Conservation (phyloP, 2,888 invertebrate species). For the Sphinx pinastri region DNA sequence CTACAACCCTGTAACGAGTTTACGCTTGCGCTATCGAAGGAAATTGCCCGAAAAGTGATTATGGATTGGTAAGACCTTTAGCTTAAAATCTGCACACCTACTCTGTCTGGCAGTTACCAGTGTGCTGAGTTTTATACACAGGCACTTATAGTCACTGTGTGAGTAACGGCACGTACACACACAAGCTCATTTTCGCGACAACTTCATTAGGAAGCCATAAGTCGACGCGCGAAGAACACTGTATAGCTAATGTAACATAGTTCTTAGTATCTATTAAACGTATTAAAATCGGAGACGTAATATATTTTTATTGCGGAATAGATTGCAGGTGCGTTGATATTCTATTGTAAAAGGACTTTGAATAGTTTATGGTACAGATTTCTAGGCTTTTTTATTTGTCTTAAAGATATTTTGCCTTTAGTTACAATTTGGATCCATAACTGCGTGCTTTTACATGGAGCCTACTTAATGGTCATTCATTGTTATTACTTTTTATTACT, state of each 20-base stretch:
- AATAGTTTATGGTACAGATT: too few relatives aligned
- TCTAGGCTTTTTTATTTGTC: too few relatives aligned
- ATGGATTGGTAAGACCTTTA: slow-evolving; percentile 71
- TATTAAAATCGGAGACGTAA: not conserved
- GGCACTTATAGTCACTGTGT: slow-evolving; percentile 17
- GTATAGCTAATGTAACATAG: not conserved
- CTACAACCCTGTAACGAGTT: slow-evolving; percentile 57
- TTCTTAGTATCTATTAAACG: not conserved
- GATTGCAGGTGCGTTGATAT: not conserved
- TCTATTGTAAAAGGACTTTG: too few relatives aligned
- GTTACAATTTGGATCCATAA: too few relatives aligned
- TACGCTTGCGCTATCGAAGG: slow-evolving; percentile 65
- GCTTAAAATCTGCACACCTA: slow-evolving; percentile 60
- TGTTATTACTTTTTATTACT: too few relatives aligned
- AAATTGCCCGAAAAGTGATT: slow-evolving; percentile 77
- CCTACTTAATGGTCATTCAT: too few relatives aligned
- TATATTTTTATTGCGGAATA: not conserved
- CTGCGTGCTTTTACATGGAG: too few relatives aligned
- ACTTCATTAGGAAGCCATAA: slow-evolving; percentile 79
- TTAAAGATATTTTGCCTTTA: too few relatives aligned
- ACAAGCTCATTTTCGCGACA: slow-evolving; percentile 51
- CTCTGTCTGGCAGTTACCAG: slow-evolving; percentile 27
- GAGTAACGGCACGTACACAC: slow-evolving; percentile 36
- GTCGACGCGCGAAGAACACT: slow-evolving; percentile 55
- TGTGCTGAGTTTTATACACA: slow-evolving; percentile 30